Conservation (phyloP, 2,888 invertebrate genomes). For the Tachina grossa region DNA sequence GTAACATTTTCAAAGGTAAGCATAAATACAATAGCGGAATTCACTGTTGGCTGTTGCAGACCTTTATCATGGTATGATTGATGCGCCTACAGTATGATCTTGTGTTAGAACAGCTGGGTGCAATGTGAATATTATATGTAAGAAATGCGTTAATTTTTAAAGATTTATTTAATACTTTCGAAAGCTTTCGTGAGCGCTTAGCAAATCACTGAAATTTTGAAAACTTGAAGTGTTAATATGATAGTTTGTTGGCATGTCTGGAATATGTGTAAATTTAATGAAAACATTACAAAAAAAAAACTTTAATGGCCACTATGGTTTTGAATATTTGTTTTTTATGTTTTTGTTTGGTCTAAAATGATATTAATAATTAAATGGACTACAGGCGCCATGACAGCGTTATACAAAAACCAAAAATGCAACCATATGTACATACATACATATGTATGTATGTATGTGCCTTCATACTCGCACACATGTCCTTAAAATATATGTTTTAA, state of each 20-base stretch:
- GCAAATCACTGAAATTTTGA: neutral
- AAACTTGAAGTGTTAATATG: neutral
- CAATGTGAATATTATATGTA: no score
- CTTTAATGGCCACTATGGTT: constrained; percentile 1
- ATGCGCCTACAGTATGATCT: no score
- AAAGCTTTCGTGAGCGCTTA: no score
- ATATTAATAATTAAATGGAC: neutral
- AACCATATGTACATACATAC: neutral
- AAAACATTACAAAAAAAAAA: constrained; percentile 27
- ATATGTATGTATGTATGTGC: neutral
- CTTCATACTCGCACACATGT: no score
- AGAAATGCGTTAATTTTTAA: no score
- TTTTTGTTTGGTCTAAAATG: neutral
- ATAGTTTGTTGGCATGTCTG: neutral
- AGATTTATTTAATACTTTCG: no score
- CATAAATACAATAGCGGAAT: no score
- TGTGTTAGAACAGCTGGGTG: no score
- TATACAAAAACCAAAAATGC: neutral
- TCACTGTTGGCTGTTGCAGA: no score
- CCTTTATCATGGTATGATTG: no score
- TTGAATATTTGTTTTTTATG: constrained; percentile 20
- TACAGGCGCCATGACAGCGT: neutral
- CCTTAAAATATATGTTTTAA: neutral
- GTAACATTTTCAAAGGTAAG: no score
- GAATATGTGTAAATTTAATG: neutral